Conservation (phyloP, 2,888 invertebrate species). For the Drosophila meridiana region DNA sequence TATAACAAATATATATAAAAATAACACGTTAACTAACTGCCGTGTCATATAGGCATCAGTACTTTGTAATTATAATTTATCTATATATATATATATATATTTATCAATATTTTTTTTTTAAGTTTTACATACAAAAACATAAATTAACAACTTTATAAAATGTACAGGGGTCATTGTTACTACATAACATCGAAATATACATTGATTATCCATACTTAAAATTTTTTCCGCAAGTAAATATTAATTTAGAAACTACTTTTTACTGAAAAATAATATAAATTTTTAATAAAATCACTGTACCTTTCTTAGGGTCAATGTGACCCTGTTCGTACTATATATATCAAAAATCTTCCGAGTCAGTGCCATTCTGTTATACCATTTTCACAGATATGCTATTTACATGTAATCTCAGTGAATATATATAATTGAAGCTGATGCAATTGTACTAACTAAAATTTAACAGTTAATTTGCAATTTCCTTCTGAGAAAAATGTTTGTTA, state of each 20-base stretch:
- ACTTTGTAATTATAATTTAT: constrained; percentile 11
- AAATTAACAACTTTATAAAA: background rate
- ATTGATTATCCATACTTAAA: background rate
- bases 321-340: constrained; percentile 6
- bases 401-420: background rate
- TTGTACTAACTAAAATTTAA: background rate
- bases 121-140: background rate
- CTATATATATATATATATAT: background rate
- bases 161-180: constrained; percentile 10
- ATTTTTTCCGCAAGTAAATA: background rate
- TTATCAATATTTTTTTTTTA: background rate
- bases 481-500: background rate
- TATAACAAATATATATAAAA: background rate
- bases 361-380: constrained; percentile 33
- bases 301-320: background rate
- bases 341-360: constrained; percentile 40
- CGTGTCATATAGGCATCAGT: constrained; percentile 3
- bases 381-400: background rate
- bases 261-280: background rate
- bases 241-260: background rate
- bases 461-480: constrained; percentile 24
- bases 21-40: background rate
- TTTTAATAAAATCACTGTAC: background rate
- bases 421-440: constrained; percentile 1
- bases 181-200: constrained; percentile 10